A percentile compares a stretch with the other conserved stretches of the same genome.
Conservation (phyloP, 2,113 vertebrate species). For the Centropristis striata region DNA sequence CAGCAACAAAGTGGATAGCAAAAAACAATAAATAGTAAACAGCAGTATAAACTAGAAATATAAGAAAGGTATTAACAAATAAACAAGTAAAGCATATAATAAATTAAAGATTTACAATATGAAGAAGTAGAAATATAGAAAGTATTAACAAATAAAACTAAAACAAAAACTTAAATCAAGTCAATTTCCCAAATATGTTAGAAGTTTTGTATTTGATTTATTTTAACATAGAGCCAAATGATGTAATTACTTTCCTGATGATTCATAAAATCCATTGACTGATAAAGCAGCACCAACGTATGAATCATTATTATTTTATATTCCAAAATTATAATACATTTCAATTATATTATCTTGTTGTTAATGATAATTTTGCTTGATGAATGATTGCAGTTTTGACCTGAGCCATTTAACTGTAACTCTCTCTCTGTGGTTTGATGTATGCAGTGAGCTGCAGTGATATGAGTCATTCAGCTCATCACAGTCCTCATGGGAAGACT, state of each 20-base stretch:
- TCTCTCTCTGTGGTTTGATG: neutral
- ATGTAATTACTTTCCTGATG: neutral
- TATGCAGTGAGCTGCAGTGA: neutral
- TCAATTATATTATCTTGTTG: neutral
- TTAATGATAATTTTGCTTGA: neutral
- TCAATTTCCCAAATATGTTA: neutral
- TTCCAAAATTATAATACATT: neutral
- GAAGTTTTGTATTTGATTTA: neutral
- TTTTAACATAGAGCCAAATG: neutral
- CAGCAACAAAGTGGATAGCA: too few relatives aligned
- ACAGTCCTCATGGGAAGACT: constrained; percentile 5
- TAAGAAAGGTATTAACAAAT: too few relatives aligned
- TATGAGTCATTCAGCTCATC: neutral
- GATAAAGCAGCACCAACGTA: neutral
- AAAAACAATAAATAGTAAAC: too few relatives aligned
- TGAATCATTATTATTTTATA: neutral
- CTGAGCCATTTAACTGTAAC: neutral
- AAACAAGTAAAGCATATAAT: too few relatives aligned
- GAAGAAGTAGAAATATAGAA: too few relatives aligned
- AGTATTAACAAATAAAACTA: too few relatives aligned
- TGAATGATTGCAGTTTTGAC: neutral
- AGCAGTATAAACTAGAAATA: too few relatives aligned
- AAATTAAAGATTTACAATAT: too few relatives aligned
- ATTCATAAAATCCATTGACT: neutral
- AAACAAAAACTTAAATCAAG: too few relatives aligned